These are phyloP conservation scores for Liopterus haemorrhoidalis DNA, from an alignment of 2,888 invertebrate species.

Conservation along the genomic window DNA sequence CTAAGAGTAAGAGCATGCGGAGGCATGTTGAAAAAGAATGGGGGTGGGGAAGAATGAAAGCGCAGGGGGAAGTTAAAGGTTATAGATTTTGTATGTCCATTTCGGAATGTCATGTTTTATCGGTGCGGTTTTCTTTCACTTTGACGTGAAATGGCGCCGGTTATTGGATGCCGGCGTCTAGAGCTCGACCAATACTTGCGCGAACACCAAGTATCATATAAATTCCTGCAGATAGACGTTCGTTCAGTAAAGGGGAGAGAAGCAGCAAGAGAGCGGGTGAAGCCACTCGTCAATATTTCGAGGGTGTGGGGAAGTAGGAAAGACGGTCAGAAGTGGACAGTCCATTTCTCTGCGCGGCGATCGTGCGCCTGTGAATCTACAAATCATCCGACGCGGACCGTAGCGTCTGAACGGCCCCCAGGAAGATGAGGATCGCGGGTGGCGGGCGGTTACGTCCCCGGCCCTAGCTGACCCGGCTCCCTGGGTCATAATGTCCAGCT, in stretches of 20 bases:
- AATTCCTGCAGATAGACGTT: slow-evolving; percentile 45
- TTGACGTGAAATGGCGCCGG: slow-evolving; percentile 44
- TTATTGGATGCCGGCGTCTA: slow-evolving; percentile 44
- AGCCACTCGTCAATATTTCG: slow-evolving; percentile 33
- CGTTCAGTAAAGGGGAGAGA: slow-evolving; percentile 39
- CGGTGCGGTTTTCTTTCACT: slow-evolving; percentile 45
- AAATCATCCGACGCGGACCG: slow-evolving; percentile 40
- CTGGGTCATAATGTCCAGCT: slow-evolving; percentile 22
- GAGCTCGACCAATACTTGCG: slow-evolving; percentile 41
- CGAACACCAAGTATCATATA: slow-evolving; percentile 44
- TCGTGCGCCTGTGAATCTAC: slow-evolving; percentile 37
- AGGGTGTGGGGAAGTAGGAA: slow-evolving; percentile 14
- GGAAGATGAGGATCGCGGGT: neutral
- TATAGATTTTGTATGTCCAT: slow-evolving; percentile 41
- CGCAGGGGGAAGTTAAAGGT: slow-evolving; percentile 30
- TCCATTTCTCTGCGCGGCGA: slow-evolving; percentile 43
- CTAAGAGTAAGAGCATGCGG: too few species aligned
- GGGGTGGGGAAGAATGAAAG: slow-evolving; percentile 27
- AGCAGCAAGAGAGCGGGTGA: slow-evolving; percentile 13
- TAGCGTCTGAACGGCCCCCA: slow-evolving; percentile 31
- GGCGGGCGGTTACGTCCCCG: slow-evolving; percentile 15
- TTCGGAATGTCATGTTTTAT: slow-evolving; percentile 45
- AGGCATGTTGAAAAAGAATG: too few species aligned
- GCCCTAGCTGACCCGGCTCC: slow-evolving; percentile 27
- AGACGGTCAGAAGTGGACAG: slow-evolving; percentile 43